Percentiles rank a stretch among this genome's conserved stretches.
Conservation (phyloP, 2,113 vertebrate genomes). For the Corythaixoides concolor region DNA sequence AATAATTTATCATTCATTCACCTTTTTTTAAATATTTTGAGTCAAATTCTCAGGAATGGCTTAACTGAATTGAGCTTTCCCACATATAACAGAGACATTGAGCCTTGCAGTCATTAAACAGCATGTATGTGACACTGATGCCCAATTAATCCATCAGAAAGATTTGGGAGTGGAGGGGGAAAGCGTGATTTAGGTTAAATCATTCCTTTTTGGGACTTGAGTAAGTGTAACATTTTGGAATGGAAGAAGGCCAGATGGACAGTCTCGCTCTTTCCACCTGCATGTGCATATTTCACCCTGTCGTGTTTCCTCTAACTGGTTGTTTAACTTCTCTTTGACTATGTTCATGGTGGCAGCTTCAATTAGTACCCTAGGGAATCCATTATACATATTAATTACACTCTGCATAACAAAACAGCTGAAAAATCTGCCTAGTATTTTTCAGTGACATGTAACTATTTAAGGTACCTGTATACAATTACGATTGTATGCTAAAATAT, state of each 20-base stretch:
- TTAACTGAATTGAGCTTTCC: background rate
- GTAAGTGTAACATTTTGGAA: background rate
- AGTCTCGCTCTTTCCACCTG: background rate
- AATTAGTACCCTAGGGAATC: constrained; percentile 50
- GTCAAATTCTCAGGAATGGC: background rate
- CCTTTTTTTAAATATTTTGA: background rate
- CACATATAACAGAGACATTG: background rate
- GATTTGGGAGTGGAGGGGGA: background rate
- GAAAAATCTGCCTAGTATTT: constrained; percentile 41
- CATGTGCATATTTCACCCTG: constrained; percentile 15
- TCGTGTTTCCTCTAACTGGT: constrained; percentile 36
- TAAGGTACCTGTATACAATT: constrained; percentile 25
- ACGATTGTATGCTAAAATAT: constrained; percentile 16
- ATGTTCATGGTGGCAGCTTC: constrained; percentile 45
- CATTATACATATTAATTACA: constrained; percentile 62
- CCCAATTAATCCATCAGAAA: background rate
- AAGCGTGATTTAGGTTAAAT: background rate
- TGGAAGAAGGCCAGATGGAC: constrained; percentile 2
- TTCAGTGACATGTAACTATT: constrained; percentile 23
- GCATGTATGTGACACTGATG: background rate
- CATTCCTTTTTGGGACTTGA: background rate
- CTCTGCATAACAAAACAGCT: constrained; percentile 36
- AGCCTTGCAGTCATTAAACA: background rate
- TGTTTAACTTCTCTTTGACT: constrained; percentile 62
- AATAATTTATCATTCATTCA: background rate